Conservation (phyloP, 1,140 invertebrate genomes). For the Nomia melanderi region DNA sequence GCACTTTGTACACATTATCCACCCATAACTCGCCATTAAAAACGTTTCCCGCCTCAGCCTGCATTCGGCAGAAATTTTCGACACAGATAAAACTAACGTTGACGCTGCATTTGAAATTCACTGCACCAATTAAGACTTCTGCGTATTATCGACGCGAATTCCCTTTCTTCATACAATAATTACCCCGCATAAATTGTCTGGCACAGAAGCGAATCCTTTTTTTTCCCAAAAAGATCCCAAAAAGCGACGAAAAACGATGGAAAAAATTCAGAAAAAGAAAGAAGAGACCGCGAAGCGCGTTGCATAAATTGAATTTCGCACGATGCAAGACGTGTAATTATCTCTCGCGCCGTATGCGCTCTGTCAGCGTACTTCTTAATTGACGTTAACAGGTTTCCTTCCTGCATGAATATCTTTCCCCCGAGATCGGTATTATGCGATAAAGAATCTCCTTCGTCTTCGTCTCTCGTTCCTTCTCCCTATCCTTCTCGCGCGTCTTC, state of each 20-base stretch:
- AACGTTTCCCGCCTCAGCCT: not conserved
- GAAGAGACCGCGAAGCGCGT: not conserved
- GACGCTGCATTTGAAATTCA: not conserved
- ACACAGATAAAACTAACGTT: not conserved
- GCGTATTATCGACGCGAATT: not conserved
- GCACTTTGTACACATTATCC: not conserved
- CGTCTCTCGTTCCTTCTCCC: not conserved
- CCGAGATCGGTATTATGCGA: conserved; percentile 36
- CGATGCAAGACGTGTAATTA: conserved; percentile 24
- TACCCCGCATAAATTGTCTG: not conserved
- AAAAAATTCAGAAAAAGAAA: not conserved
- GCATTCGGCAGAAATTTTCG: not conserved
- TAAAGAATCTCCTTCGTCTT: conserved; percentile 25
- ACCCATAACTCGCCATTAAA: not conserved
- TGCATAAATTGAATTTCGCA: conserved; percentile 35
- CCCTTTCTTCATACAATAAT: not conserved
- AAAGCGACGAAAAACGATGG: not conserved
- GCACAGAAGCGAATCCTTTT: not conserved
- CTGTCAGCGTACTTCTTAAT: conserved; percentile 46
- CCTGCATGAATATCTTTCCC: conserved; percentile 22
- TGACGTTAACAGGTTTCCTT: conserved; percentile 48
- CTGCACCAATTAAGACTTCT: not conserved
- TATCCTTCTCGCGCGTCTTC: too few relatives aligned
- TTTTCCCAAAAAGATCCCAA: not conserved
- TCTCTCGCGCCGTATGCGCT: conserved; percentile 24